Evolutionary conservation across 2,888 invertebrate genomes (phyloP).

Genomic region (Marasmarcha lunaedactyla): DNA sequence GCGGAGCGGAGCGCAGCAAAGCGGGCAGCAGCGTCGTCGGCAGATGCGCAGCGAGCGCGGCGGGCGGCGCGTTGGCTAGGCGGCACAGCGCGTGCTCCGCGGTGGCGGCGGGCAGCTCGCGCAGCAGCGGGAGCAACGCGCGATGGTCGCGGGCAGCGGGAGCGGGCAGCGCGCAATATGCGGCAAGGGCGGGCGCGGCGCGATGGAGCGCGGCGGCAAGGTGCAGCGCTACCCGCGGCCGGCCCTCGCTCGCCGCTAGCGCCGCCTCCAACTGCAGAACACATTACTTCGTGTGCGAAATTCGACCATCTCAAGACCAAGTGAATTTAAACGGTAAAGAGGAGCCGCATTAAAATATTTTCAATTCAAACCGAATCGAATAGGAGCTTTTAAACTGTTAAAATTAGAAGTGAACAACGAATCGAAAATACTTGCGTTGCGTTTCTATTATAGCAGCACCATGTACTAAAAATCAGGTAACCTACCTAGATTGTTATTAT

Average conservation of each 20-base stretch:
- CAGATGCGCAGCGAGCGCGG: slow-evolving; percentile 20
- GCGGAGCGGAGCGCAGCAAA: slow-evolving; percentile 14
- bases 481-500: too few relatives aligned
- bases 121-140: slow-evolving; percentile 33
- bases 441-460: too few relatives aligned
- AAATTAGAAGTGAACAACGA: too few relatives aligned
- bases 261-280: slow-evolving; percentile 16
- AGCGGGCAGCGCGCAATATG: slow-evolving; percentile 35
- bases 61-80: slow-evolving; percentile 21
- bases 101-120: slow-evolving; percentile 22
- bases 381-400: too few relatives aligned
- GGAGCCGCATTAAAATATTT: too few relatives aligned
- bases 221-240: slow-evolving; percentile 33
- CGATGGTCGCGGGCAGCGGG: slow-evolving; percentile 38
- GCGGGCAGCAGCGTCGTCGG: not conserved
- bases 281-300: slow-evolving; percentile 19
- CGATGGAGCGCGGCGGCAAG: slow-evolving; percentile 28
- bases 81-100: slow-evolving; percentile 21
- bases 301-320: too few relatives aligned
- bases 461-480: too few relatives aligned
- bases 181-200: too few relatives aligned
- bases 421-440: too few relatives aligned
- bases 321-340: too few relatives aligned
- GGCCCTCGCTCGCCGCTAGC: slow-evolving; percentile 17
- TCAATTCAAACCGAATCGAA: too few relatives aligned